phyloP scores from a whole-genome alignment of 1,140 invertebrate genomes.

The Myzus persicae region DNA sequence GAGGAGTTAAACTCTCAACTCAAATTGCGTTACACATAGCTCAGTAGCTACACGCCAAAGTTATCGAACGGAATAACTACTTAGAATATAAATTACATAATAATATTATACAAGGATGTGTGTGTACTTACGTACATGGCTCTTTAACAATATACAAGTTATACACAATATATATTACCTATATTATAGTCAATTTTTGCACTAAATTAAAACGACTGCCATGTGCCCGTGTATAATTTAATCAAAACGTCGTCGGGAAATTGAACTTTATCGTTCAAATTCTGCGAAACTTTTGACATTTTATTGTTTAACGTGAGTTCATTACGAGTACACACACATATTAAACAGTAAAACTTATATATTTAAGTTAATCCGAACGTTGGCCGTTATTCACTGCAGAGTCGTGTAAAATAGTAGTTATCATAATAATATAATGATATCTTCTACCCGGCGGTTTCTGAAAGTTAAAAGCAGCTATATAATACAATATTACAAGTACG shows the following conservation, averaged over 20 bases:
- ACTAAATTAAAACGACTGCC: neutral
- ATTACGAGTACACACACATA: neutral
- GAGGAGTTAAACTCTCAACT: neutral
- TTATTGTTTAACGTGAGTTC: neutral
- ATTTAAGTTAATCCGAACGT: neutral
- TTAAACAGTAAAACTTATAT: neutral
- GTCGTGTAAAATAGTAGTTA: neutral
- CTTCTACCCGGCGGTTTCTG: neutral
- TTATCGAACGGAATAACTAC: neutral
- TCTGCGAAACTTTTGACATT: neutral
- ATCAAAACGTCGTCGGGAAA: neutral
- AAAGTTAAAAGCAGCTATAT: neutral
- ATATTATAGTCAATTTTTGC: neutral
- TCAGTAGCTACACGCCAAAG: neutral
- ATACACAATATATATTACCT: neutral
- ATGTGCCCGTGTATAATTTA: neutral
- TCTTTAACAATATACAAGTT: neutral
- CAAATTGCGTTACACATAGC: neutral
- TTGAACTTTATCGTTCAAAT: slow-evolving; percentile 12
- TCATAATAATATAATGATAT: neutral
- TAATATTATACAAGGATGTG: too few species aligned
- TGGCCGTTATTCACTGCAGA: neutral
- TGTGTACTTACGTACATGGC: neutral
- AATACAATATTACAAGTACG: neutral
- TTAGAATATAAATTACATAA: neutral